These are phyloP conservation scores for Drosophila tropicalis DNA, from an alignment of 1,140 invertebrate genomes.

Conservation along the genomic window DNA sequence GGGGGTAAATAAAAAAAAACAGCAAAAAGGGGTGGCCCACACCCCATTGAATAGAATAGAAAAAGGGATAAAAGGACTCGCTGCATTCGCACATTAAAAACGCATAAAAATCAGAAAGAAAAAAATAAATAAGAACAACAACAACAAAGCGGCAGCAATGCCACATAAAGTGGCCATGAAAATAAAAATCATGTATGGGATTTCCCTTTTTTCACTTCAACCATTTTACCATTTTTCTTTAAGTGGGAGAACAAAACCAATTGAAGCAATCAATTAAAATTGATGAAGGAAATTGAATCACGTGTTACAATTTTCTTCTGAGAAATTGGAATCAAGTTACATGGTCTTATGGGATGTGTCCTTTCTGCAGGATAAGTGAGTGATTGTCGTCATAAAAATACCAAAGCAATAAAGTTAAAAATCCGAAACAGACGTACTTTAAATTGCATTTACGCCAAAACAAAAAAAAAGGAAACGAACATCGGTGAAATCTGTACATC, in stretches of 20 bases:
- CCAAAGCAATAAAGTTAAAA: constrained; percentile 20
- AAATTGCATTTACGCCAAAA: not conserved
- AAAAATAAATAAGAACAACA: constrained; percentile 31
- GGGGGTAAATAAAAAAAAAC: no score
- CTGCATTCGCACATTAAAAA: constrained; percentile 74
- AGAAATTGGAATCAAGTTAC: constrained; percentile 47
- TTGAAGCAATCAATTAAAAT: constrained; percentile 80
- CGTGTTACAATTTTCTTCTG: constrained; percentile 65
- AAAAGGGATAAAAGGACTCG: constrained; percentile 60
- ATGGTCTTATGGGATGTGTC: not conserved
- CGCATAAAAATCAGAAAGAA: constrained; percentile 64
- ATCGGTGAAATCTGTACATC: no score
- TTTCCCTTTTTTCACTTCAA: not conserved
- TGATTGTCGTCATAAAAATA: constrained; percentile 38
- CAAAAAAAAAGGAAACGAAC: not conserved
- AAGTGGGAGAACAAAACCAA: constrained; percentile 42
- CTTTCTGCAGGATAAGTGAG: constrained; percentile 20
- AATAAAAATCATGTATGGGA: constrained; percentile 42
- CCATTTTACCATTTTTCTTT: not conserved
- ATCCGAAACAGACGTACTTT: not conserved
- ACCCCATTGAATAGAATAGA: not conserved
- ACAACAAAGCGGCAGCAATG: constrained; percentile 29
- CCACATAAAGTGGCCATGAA: constrained; percentile 69
- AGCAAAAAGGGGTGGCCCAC: constrained; percentile 37
- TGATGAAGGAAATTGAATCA: constrained; percentile 77